A percentile compares a stretch with the other conserved stretches of the same genome.
Conservation (phyloP, 2,888 invertebrate genomes). For the Philhelius pedissequus region DNA sequence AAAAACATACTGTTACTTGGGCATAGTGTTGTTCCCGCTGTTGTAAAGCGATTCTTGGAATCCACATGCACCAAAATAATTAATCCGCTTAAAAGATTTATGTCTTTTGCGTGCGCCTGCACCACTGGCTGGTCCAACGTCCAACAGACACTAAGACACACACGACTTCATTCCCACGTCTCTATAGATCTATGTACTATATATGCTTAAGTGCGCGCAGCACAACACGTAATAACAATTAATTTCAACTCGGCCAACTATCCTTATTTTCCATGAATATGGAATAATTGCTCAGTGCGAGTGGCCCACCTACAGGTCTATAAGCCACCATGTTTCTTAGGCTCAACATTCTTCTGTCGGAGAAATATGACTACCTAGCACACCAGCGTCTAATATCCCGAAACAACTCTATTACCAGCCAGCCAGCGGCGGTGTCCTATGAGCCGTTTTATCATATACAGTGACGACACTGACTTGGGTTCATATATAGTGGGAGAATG, state of each 20-base stretch:
- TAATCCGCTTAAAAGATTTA: constrained; percentile 60
- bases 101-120: constrained; percentile 26
- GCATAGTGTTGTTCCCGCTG: constrained; percentile 45
- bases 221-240: constrained; percentile 55
- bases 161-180: constrained; percentile 31
- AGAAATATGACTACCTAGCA: neutral
- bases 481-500: constrained; percentile 32
- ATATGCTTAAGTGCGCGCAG: too few relatives aligned
- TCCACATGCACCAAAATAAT: constrained; percentile 51
- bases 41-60: constrained; percentile 42
- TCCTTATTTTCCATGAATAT: too few relatives aligned
- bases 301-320: constrained; percentile 48
- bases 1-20: constrained; percentile 28
- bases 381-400: neutral
- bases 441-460: constrained; percentile 6
- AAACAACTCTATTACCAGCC: constrained; percentile 53
- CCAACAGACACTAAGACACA: too few relatives aligned
- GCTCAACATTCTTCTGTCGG: constrained; percentile 10
- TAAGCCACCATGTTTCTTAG: neutral
- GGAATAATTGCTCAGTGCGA: constrained; percentile 17
- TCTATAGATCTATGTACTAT: too few relatives aligned
- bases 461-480: neutral
- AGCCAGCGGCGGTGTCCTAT: neutral
- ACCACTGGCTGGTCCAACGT: neutral
- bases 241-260: constrained; percentile 28